Percentiles rank a stretch among this genome's conserved stretches.
These are phyloP conservation scores for Sympetrum striolatum DNA, from an alignment of 2,888 invertebrate species.

Conservation along the genomic window DNA sequence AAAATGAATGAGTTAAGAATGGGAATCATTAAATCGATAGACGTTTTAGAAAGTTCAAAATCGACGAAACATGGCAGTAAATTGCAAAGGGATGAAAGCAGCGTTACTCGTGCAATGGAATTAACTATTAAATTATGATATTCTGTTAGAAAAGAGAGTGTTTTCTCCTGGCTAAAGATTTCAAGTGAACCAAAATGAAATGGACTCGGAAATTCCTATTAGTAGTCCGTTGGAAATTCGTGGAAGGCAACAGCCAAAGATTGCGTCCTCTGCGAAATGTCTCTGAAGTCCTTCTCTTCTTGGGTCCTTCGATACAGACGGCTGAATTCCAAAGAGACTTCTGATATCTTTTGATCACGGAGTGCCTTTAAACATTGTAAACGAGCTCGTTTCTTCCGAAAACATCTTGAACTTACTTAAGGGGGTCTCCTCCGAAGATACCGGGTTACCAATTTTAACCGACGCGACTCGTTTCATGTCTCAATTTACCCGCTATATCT, in stretches of 20 bases:
- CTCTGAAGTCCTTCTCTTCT: background rate
- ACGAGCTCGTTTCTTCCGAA: background rate
- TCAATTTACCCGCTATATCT: no score
- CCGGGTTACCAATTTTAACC: background rate
- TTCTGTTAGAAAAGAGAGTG: no score
- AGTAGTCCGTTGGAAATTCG: background rate
- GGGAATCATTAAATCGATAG: no score
- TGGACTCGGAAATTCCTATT: background rate
- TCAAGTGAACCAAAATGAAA: background rate
- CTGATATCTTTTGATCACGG: background rate
- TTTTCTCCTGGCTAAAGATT: background rate
- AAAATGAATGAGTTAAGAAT: no score
- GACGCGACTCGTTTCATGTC: background rate
- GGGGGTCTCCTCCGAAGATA: background rate
- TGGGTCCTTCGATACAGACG: background rate
- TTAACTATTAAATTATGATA: no score
- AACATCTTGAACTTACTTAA: background rate
- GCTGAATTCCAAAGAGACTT: background rate
- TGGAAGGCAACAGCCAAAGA: background rate
- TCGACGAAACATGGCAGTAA: no score
- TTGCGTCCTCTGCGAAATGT: background rate
- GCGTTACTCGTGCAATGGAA: no score
- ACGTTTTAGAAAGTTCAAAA: no score
- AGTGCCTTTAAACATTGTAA: background rate
- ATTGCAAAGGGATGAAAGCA: no score